phyloP scores from a whole-genome alignment of 2,888 invertebrate species.

The Cosmorhoe ocellata region DNA sequence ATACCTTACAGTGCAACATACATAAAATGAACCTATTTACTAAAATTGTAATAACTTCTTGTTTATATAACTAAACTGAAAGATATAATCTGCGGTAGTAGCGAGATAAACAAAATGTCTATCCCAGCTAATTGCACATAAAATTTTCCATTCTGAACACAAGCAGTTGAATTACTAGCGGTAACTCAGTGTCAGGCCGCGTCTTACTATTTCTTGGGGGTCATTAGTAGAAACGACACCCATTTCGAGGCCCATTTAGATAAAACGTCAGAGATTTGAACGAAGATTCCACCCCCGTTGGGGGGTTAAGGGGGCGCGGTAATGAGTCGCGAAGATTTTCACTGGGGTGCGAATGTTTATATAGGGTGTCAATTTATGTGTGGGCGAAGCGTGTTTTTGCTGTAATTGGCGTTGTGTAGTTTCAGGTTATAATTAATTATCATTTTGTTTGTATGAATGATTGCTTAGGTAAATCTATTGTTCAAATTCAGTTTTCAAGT shows the following conservation, averaged over 20 bases:
- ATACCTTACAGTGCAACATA: too few relatives aligned
- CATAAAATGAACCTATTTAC: too few relatives aligned
- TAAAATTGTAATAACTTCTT: too few relatives aligned
- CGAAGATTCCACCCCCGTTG: conserved; percentile 59
- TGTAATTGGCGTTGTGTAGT: conserved; percentile 31
- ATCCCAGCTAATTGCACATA: conserved; percentile 17
- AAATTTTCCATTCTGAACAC: conserved; percentile 24
- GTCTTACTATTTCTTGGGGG: conserved; percentile 78
- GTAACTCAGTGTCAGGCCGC: conserved; percentile 62
- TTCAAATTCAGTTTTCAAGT: too few relatives aligned
- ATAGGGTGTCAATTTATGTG: conserved; percentile 77
- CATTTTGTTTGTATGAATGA: background rate
- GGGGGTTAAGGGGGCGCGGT: conserved; percentile 43
- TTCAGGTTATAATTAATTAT: conserved; percentile 10
- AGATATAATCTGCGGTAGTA: too few relatives aligned
- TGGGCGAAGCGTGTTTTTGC: conserved; percentile 38
- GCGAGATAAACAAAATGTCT: background rate
- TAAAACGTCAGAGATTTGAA: conserved; percentile 82
- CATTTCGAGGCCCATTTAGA: conserved; percentile 81
- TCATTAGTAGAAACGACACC: conserved; percentile 77
- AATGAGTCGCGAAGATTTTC: conserved; percentile 82
- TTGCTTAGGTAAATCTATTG: too few relatives aligned
- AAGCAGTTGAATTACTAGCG: conserved; percentile 33
- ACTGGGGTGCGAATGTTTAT: conserved; percentile 77
- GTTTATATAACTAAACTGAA: too few relatives aligned